Percentiles rank a stretch among this genome's conserved stretches.
Evolutionary conservation across 2,888 invertebrate species (phyloP).

Genomic region (Stratiomys singularior): DNA sequence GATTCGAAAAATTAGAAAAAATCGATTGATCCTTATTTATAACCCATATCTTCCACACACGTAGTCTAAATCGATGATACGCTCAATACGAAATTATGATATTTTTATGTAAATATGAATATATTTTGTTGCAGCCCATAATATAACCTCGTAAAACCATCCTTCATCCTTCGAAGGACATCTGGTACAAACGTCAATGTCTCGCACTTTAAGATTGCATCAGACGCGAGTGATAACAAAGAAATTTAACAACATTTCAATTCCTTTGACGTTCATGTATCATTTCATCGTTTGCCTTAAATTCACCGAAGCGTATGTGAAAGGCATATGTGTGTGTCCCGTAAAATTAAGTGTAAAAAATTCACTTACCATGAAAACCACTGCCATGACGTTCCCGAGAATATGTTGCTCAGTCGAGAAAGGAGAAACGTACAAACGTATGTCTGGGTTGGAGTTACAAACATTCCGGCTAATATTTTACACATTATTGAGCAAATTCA

Average conservation of each 20-base stretch:
- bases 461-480: constrained; percentile 24
- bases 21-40: no score
- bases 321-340: constrained; percentile 19
- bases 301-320: constrained; percentile 15
- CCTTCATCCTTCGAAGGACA: no score
- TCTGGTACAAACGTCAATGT: no score
- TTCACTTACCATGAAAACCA: constrained; percentile 5
- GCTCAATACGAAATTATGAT: no score
- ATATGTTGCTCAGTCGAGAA: not conserved
- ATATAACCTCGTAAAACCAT: no score
- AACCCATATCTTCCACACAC: no score
- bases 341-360: constrained; percentile 27
- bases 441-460: not conserved
- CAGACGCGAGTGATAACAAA: not conserved
- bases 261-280: constrained; percentile 1
- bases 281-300: constrained; percentile 15
- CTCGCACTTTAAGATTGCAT: no score
- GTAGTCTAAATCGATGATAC: no score
- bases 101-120: no score
- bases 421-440: not conserved
- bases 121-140: no score
- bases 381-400: not conserved
- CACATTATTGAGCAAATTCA: constrained; percentile 27
- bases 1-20: no score
- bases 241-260: not conserved